Percentiles rank a stretch among this genome's conserved stretches.
Evolutionary conservation across 2,797 vertebrate genomes (phyloP).

Genomic region (Hemitrygon akajei): DNA sequence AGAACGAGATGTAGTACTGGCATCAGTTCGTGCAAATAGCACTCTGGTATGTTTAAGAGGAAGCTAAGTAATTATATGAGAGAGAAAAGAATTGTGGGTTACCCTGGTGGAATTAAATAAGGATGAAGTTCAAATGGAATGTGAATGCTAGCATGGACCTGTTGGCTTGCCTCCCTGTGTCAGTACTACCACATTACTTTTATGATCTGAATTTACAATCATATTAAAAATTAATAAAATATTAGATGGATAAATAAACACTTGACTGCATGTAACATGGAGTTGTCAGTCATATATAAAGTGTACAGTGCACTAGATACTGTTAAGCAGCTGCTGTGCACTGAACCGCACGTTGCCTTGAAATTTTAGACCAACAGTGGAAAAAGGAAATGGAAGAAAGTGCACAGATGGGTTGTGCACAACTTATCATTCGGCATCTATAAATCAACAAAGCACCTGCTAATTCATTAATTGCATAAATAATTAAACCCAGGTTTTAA

Average conservation of each 20-base stretch:
- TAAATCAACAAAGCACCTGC: not conserved
- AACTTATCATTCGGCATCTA: slow-evolving; percentile 23
- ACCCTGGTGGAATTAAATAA: no score
- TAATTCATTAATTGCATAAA: slow-evolving; percentile 35
- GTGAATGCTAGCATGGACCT: no score
- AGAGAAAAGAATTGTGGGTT: no score
- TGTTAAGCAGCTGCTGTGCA: not conserved
- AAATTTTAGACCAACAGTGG: slow-evolving; percentile 30
- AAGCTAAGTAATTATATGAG: no score
- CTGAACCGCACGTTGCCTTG: slow-evolving; percentile 1
- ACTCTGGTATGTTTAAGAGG: no score
- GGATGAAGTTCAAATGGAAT: no score
- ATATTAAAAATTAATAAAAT: slow-evolving; percentile 25
- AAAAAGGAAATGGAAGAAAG: slow-evolving; percentile 32
- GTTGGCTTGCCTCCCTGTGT: not conserved
- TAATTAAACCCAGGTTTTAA: slow-evolving; percentile 21
- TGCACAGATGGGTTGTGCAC: slow-evolving; percentile 32
- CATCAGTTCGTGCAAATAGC: no score
- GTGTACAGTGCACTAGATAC: not conserved
- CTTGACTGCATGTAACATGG: slow-evolving; percentile 10
- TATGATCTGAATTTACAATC: not conserved
- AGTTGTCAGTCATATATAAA: slow-evolving; percentile 1
- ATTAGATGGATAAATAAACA: slow-evolving; percentile 18
- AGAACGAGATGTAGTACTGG: no score
- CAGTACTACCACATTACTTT: not conserved